Evolutionary conservation across 1,140 invertebrate species (phyloP).

Genomic region (Bombus pascuorum): DNA sequence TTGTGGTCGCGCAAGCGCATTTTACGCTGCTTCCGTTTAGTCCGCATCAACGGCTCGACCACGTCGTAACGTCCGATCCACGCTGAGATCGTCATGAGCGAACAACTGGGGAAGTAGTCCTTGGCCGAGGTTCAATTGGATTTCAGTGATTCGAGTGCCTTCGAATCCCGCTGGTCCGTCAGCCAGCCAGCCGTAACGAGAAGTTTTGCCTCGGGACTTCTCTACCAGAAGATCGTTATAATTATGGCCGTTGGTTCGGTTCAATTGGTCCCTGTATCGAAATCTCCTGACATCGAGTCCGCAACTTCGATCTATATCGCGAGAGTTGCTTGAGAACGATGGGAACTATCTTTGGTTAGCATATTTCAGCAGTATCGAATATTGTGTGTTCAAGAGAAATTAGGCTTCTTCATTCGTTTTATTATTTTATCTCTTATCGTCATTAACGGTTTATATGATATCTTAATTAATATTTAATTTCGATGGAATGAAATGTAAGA

Average conservation of each 20-base stretch:
- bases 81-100: slow-evolving; percentile 41
- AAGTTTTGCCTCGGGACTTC: not conserved
- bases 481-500: too few species aligned
- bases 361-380: too few species aligned
- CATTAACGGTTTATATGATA: too few species aligned
- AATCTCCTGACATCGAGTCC: not conserved
- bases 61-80: slow-evolving; percentile 56
- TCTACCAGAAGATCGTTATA: slow-evolving; percentile 16
- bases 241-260: slow-evolving; percentile 26
- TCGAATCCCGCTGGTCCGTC: slow-evolving; percentile 12
- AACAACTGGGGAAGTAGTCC: slow-evolving; percentile 8
- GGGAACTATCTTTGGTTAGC: slow-evolving; percentile 46
- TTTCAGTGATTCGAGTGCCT: slow-evolving; percentile 27
- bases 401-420: not conserved
- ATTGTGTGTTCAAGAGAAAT: not conserved
- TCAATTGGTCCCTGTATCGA: not conserved
- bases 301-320: not conserved
- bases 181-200: not conserved
- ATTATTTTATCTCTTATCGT: too few species aligned
- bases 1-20: slow-evolving; percentile 66
- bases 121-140: slow-evolving; percentile 28
- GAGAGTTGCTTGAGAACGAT: not conserved
- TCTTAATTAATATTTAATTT: too few species aligned
- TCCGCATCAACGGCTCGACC: slow-evolving; percentile 63
- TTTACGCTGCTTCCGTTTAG: slow-evolving; percentile 52